Base-by-base conservation (phyloP, 2,888 invertebrate species). In the Callinectes sapidus region DNA sequence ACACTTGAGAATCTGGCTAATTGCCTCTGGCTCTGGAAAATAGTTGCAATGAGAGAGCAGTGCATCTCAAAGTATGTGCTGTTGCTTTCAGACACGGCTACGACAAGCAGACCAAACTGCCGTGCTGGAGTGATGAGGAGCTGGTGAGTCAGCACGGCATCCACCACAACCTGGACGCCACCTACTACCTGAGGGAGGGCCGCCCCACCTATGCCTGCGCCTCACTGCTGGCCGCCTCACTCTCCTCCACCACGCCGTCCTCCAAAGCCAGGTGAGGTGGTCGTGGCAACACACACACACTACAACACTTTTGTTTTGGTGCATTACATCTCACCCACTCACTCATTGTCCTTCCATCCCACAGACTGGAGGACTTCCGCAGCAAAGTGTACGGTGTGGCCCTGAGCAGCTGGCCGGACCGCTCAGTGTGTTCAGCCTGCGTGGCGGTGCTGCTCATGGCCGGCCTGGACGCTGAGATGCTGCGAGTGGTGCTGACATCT, bases 131-230 rank as follows among this genome's bases (percentile, higher is more conserved):
- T 23, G 55, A 90, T n/a, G 90, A 93, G 77, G 90, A 93, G 16
- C 61, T 93, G 55, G 85, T 91, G 39, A 88, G 71, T 10, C 92
- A 66, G 14, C 85, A 93, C 81, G 93, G 93, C 35, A 32, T 93
- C 16, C 61, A 77, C 39, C 92, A 92, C 66, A 90, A 81, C 71
- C 88, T 93, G 77, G 92, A 92, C 48, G 87, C 87, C 85, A 71
- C 55, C 39, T 93, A 93, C 66, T 93, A 92, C 90, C 85, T 93
- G 16, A 61, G 85, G 35, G 93, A 90, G 35, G 91, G 81, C n/a
- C 77, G 93, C 61, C 93, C 92, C 87, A 92, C 90, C 13, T 93
- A 93, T 42, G 93, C 93, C 32, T 87, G 88, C 42, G 92, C 92
- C 39, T 88, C 92, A 85, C 54, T 93, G 14, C 55, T 93, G 18